phyloP scores from a whole-genome alignment of 1,140 invertebrate species.

The Polypedilum pembai region DNA sequence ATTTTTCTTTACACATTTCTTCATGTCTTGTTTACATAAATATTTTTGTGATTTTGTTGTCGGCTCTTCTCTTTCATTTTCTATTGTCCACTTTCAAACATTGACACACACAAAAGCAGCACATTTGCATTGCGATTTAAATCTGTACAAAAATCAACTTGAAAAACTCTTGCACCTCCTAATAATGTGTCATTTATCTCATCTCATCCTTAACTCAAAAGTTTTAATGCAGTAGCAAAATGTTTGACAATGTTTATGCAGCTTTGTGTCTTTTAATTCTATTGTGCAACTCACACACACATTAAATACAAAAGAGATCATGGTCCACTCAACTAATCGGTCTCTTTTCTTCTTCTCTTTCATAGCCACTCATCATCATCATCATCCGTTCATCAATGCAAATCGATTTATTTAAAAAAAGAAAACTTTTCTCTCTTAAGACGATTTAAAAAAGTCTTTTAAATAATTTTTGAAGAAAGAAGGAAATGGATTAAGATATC shows the following conservation, averaged over 20 bases:
- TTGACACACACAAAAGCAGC: background rate
- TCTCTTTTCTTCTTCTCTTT: background rate
- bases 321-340: background rate
- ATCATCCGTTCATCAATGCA: background rate
- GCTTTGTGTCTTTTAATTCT: conserved; percentile 1
- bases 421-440: background rate
- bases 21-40: background rate
- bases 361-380: background rate
- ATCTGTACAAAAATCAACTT: background rate
- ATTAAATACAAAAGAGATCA: background rate
- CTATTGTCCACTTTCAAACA: background rate
- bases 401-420: background rate
- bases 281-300: background rate
- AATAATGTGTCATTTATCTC: background rate
- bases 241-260: conserved; percentile 13
- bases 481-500: background rate
- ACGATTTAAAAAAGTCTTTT: background rate
- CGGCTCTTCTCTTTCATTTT: background rate
- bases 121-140: background rate
- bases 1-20: conserved; percentile 14
- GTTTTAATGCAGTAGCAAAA: background rate
- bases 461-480: background rate
- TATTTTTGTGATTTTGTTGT: background rate
- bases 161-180: background rate
- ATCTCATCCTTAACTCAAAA: background rate